These are phyloP conservation scores for Zaprionus lachaisei DNA, from an alignment of 1,140 invertebrate species.

Conservation along the genomic window DNA sequence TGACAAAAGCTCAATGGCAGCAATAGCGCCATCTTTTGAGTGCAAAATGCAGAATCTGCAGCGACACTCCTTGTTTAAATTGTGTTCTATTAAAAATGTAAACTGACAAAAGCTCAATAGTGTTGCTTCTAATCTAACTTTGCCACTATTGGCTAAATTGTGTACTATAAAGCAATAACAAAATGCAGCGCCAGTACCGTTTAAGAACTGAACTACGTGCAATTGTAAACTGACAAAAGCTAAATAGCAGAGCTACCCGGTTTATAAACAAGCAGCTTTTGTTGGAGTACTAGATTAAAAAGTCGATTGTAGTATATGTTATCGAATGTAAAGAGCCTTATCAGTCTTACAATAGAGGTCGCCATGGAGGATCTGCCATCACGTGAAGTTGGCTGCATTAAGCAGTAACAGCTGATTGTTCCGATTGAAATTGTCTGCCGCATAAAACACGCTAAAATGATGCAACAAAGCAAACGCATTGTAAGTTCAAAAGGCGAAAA, in stretches of 20 bases:
- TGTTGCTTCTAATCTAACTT: no score
- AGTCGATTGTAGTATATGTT: neutral
- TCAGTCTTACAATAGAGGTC: neutral
- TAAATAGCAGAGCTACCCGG: neutral
- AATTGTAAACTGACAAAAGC: neutral
- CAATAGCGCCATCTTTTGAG: neutral
- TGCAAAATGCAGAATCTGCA: neutral
- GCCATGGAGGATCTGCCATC: neutral
- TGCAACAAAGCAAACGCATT: constrained; percentile 67
- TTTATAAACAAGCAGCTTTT: neutral
- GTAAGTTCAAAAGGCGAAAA: constrained; percentile 32
- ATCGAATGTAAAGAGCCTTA: neutral
- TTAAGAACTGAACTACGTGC: neutral
- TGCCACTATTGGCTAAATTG: no score
- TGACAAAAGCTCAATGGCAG: no score
- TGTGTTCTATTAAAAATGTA: neutral
- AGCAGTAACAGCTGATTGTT: constrained; percentile 33
- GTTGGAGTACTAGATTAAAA: neutral
- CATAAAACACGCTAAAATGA: constrained; percentile 54
- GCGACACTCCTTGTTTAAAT: neutral
- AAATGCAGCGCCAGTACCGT: neutral
- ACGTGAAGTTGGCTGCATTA: constrained; percentile 29
- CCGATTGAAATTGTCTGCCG: constrained; percentile 28
- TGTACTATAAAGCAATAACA: no score
- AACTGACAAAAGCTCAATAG: neutral